Percentiles rank a stretch among this genome's conserved stretches.
Conservation (phyloP, 2,797 vertebrate genomes). For the Pseudotriccus pelzelni region DNA sequence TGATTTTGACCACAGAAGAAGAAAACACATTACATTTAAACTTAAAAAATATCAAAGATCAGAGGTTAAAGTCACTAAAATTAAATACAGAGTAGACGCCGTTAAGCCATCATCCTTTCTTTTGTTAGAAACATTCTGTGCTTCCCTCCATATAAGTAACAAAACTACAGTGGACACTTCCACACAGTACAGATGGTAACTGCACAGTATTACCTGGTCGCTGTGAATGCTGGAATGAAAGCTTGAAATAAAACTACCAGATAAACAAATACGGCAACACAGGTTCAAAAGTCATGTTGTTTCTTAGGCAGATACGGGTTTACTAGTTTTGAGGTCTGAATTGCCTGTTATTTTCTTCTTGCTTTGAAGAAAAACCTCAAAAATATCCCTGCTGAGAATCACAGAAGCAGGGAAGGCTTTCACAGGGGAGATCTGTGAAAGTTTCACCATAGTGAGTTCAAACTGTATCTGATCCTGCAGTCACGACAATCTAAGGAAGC, state of each 20-base stretch:
- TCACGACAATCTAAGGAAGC: neutral
- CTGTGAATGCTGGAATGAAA: neutral
- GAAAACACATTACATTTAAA: neutral
- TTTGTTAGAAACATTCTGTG: neutral
- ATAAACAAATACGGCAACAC: neutral
- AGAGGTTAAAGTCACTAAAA: neutral
- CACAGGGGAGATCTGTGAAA: neutral
- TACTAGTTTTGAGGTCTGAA: neutral
- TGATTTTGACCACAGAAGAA: neutral
- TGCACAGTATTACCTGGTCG: neutral
- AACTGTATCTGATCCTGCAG: neutral
- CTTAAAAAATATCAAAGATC: neutral
- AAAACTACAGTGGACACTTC: neutral
- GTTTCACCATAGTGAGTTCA: neutral
- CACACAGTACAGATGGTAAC: neutral
- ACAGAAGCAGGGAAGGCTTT: neutral
- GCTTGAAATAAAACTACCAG: neutral
- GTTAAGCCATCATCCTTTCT: neutral
- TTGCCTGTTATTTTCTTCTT: neutral
- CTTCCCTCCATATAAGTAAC: neutral
- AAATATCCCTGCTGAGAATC: neutral
- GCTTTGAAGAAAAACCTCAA: neutral
- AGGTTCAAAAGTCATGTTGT: neutral
- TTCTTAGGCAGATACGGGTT: neutral
- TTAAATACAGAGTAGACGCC: neutral